Evolutionary conservation across 2,797 vertebrate species (phyloP), one percentile per base, ranked within the genome.

Genomic region (Eidolon dupreanum): DNA sequence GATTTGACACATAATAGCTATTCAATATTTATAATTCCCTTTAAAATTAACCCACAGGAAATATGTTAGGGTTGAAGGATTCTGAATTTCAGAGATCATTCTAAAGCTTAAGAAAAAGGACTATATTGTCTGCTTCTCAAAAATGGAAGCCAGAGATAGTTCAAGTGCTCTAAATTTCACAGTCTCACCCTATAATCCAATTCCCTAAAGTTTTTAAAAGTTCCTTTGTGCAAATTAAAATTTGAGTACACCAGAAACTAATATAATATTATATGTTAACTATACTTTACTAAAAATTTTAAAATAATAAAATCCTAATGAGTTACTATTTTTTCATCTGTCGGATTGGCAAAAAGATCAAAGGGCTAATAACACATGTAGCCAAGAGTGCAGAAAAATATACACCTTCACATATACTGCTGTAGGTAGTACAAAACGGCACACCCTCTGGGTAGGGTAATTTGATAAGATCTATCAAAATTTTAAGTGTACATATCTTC

Each of bases 221-320:
- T 65, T 92, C 9, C 17, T 94, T 28, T 61, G 28, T 65, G 6
- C n/a, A 79, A 87, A 95, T 87, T 90, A 92, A 96, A 96, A 51
- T 75, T 33, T n/a, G 19, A 31, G 46, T 75, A 75, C 31, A 75
- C 63, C 63, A 33, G n/a, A 33, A 33, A 65, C 31, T 33, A n/a
- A 19, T 65, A 33, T 63, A 63, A 63, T 49, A 19, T 75, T 75
- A 17, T 33, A 51, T 75, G 73, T 51, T 46, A 51, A 75, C 73
- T n/a, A 33, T 33, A 68, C 65, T 12, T 38, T 68, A 75, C 33
- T 22, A 49, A 51, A 51, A 33, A 51, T 75, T n/a, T 71, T 22
- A 51, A 74, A 49, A 49, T 16, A 73, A 46, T 90, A 92, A 94
- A 91, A 95, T 95, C 92, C 74, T 46, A 83, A 10, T 51, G 8